Conservation (phyloP, 2,113 vertebrate genomes). For the Xenopus borealis region DNA sequence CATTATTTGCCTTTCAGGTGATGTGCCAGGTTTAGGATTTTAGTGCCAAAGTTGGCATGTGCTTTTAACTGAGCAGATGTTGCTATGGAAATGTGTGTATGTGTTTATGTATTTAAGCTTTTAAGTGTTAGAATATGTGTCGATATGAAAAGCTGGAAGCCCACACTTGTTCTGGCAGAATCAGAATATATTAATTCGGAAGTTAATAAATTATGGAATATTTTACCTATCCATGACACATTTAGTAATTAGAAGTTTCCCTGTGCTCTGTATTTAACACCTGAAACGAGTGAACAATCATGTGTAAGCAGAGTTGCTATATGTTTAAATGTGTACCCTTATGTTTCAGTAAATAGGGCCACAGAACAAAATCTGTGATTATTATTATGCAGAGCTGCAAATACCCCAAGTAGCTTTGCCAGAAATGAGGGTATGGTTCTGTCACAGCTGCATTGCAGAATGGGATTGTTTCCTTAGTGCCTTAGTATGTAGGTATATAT, state of each 20-base stretch:
- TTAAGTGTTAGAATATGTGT: slow-evolving; percentile 54
- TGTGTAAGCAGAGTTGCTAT: background rate
- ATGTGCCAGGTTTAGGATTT: background rate
- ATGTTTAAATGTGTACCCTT: too few relatives aligned
- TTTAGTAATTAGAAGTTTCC: slow-evolving; percentile 19
- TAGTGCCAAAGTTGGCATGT: slow-evolving; percentile 48
- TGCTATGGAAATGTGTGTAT: slow-evolving; percentile 60
- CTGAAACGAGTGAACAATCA: slow-evolving; percentile 22
- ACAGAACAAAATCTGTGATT: too few relatives aligned
- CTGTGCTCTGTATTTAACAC: slow-evolving; percentile 34
- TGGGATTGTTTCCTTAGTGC: too few relatives aligned
- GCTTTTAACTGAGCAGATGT: slow-evolving; percentile 52
- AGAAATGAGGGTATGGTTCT: too few relatives aligned
- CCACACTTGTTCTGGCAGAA: slow-evolving; percentile 39
- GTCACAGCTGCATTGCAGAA: too few relatives aligned
- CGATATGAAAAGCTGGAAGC: slow-evolving; percentile 41
- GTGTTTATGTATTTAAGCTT: slow-evolving; percentile 54
- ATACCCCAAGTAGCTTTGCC: too few relatives aligned
- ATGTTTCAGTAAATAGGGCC: too few relatives aligned
- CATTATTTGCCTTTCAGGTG: background rate
- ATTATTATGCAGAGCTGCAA: too few relatives aligned
- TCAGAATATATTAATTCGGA: slow-evolving; percentile 39
- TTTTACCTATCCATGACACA: slow-evolving; percentile 33
- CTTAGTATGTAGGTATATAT: too few relatives aligned
- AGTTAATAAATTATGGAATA: slow-evolving; percentile 38